These are phyloP conservation scores for Chesias legatella DNA, from an alignment of 2,888 invertebrate genomes.

Conservation along the genomic window DNA sequence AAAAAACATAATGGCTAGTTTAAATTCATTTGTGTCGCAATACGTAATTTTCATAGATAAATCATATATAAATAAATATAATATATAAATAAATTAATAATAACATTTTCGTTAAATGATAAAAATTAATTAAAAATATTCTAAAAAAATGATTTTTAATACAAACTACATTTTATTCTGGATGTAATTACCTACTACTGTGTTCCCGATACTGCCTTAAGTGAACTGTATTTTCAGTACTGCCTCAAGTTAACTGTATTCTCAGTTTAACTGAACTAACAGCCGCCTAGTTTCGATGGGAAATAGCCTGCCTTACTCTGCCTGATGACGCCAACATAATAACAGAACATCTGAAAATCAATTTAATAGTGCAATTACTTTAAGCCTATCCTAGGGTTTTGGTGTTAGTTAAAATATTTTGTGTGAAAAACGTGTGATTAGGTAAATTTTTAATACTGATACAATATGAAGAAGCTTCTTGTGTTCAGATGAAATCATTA, in stretches of 20 bases:
- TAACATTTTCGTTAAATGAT: no score
- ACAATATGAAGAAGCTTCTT: no score
- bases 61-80: no score
- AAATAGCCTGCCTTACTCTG: conserved; percentile 36
- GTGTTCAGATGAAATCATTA: no score
- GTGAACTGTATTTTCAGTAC: conserved; percentile 13
- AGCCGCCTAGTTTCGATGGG: conserved; percentile 38
- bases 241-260: no score
- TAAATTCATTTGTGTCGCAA: conserved; percentile 6
- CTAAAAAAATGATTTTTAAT: no score
- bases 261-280: conserved; percentile 36
- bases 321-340: conserved; percentile 52
- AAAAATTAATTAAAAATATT: no score
- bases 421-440: conserved; percentile 1
- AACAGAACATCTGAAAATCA: conserved; percentile 59
- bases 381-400: conserved; percentile 23
- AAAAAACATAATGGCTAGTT: conserved; percentile 14
- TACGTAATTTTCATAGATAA: no score
- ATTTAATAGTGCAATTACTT: conserved; percentile 51
- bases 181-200: conserved; percentile 15
- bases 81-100: no score
- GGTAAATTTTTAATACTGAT: conserved; percentile 1
- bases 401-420: conserved; percentile 3
- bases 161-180: conserved; percentile 5
- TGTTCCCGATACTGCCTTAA: conserved; percentile 1